phyloP scores from a whole-genome alignment of 2,797 vertebrate genomes.

The Octomys mimax region DNA sequence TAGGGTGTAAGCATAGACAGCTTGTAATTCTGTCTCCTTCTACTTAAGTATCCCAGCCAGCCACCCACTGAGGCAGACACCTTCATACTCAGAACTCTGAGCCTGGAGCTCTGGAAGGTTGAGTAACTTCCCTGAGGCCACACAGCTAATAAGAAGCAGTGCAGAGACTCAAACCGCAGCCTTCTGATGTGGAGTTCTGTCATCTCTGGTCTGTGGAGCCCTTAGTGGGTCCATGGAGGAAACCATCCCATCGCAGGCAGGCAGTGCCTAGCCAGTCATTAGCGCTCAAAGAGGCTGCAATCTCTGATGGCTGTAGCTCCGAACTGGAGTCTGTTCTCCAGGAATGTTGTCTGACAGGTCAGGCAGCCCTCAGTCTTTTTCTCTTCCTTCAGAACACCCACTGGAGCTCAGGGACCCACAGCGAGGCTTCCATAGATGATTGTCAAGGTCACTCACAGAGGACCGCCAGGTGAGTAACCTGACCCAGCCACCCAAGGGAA shows the following conservation, averaged over 20 bases:
- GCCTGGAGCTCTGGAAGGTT: conserved; percentile 28
- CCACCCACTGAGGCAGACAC: background rate
- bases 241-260: too few species aligned
- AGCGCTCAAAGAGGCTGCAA: background rate
- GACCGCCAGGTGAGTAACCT: accelerated
- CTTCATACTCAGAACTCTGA: conserved; percentile 11
- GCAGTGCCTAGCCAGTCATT: background rate
- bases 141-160: conserved; percentile 17
- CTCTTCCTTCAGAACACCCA: conserved; percentile 61
- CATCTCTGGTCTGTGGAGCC: accelerated
- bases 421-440: background rate
- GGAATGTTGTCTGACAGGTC: conserved; percentile 73
- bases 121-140: conserved; percentile 32
- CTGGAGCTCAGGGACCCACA: background rate
- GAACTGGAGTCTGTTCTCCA: conserved; percentile 28
- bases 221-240: background rate
- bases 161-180: background rate
- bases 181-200: background rate
- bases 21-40: background rate
- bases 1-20: background rate
- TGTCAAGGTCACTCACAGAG: background rate
- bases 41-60: background rate
- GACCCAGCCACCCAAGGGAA: background rate
- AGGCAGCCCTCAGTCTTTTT: background rate
- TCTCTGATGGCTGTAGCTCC: background rate